Base-by-base conservation (phyloP, 2,113 vertebrate genomes). In the Rhipidura dahli region DNA sequence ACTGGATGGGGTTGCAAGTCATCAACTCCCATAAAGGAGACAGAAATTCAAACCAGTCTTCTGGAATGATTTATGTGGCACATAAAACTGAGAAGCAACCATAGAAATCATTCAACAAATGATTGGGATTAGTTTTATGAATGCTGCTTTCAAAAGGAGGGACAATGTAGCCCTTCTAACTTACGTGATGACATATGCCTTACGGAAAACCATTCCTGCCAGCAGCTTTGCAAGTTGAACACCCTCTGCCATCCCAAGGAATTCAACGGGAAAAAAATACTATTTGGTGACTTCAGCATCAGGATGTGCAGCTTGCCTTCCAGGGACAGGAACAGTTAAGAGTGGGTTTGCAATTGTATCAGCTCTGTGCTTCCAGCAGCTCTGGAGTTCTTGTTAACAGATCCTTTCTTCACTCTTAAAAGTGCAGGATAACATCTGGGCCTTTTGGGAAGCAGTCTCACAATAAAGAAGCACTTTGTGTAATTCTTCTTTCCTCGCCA, bases 401-500 rank as follows among this genome's bases (percentile, higher is more conserved):
- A 97, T 97, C 94, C 96, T 97, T 97, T 97, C 97, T 90, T 97
- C 97, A 96, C 97, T 90, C 96, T 94, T 96, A 87, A 94, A 96
- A 96, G 94, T 90, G 81, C 95, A 90, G 97, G 96, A 97, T 96
- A 97, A 97, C 97, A 97, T 97, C 97, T 97, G 97, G 95, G 97
- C 87, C 97, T 96, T 96, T 90, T 89, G 97, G 97, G 97, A 97
- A 97, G 91, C 94, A 45, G 91, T 89, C 95, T 95, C 15, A 82
- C 96, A 96, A 94, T 95, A 97, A 96, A 96, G 97, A 90, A 96
- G 92, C 96, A 96, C 92, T 96, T 93, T 91, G 93, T 96, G 89
- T 95, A 94, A 97, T 97, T 93, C 92, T 88, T 96, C 96, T 97
- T 97, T 96, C 95, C 89, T 94, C 87, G 76, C 96, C 97, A 97